A percentile compares a stretch with the other conserved stretches of the same genome.
These are phyloP conservation scores for Leptogaster cylindrica DNA, from an alignment of 2,888 invertebrate species.

Conservation along the genomic window DNA sequence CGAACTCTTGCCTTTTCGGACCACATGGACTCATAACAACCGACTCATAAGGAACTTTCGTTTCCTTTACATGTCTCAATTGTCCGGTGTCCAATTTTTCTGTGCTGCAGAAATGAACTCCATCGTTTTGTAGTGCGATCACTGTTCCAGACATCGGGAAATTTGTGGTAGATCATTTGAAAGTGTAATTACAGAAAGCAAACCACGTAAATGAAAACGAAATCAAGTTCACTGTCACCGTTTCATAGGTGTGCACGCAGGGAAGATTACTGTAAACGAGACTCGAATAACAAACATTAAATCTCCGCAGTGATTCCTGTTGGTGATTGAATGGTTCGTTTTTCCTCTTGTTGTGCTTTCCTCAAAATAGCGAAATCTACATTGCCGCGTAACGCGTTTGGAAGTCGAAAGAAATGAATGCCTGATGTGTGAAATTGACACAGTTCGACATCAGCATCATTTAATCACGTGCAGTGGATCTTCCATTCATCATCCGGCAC, in stretches of 20 bases:
- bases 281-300: conserved; percentile 8
- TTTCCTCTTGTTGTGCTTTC: background rate
- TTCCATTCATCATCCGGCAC: too few species aligned
- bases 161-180: background rate
- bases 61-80: background rate
- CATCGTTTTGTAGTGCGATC: background rate
- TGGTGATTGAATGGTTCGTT: background rate
- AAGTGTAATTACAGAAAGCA: conserved; percentile 15
- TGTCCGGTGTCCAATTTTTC: background rate
- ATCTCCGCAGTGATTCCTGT: conserved; percentile 4
- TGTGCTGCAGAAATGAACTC: background rate
- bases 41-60: background rate
- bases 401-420: background rate
- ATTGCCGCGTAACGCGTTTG: too few species aligned
- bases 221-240: conserved; percentile 30
- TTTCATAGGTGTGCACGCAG: background rate
- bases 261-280: background rate
- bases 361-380: background rate
- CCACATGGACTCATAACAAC: too few species aligned
- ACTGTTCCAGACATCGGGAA: too few species aligned
- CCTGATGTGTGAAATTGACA: conserved; percentile 18
- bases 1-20: too few species aligned
- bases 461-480: background rate
- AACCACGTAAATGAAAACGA: conserved; percentile 27
- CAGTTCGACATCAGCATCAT: conserved; percentile 1